phyloP scores from a whole-genome alignment of 2,113 vertebrate species.

The Macrotus californicus region DNA sequence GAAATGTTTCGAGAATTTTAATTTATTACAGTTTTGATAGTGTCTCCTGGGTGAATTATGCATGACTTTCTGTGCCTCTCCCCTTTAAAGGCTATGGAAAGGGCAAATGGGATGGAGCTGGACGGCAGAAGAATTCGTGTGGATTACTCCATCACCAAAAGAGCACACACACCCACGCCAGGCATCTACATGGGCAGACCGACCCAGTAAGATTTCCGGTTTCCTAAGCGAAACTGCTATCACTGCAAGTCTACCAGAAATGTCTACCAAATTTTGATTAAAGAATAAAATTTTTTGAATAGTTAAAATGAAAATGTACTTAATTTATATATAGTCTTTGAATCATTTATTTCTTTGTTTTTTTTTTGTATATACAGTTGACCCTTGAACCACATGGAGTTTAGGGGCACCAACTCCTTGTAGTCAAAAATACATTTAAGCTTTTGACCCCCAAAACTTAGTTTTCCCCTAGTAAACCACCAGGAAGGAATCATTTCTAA shows the following conservation, averaged over 20 bases:
- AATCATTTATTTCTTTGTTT: background rate
- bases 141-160: constrained; percentile 95
- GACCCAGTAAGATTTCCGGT: constrained; percentile 85
- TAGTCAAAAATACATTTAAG: background rate
- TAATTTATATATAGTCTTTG: background rate
- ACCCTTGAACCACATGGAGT: background rate
- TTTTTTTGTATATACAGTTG: background rate
- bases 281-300: background rate
- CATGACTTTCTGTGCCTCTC: background rate
- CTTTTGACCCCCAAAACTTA: background rate
- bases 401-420: background rate
- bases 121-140: constrained; percentile 92
- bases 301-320: background rate
- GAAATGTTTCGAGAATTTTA: background rate
- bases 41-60: background rate
- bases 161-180: constrained; percentile 92
- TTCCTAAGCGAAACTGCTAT: background rate
- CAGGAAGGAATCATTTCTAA: background rate
- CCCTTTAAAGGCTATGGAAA: constrained; percentile 89
- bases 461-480: background rate
- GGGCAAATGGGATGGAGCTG: constrained; percentile 94
- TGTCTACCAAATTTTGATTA: background rate
- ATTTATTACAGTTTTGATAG: background rate
- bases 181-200: constrained; percentile 96
- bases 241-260: background rate